phyloP scores from a whole-genome alignment of 2,888 invertebrate genomes.

The Microdon myrmicae region DNA sequence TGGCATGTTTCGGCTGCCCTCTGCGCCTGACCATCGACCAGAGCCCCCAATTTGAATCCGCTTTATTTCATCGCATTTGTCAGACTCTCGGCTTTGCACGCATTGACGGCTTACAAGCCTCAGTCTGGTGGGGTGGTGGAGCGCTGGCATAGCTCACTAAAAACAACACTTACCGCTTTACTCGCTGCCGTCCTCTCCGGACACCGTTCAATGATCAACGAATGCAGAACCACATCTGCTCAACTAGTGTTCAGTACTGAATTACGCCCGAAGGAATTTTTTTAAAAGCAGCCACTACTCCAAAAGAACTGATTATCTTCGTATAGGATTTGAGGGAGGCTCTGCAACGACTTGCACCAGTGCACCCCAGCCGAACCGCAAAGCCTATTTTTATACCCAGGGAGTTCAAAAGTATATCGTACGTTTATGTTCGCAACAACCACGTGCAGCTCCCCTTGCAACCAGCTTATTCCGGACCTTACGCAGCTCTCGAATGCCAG shows the following conservation, averaged over 20 bases:
- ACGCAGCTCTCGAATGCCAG: no score
- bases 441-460: no score
- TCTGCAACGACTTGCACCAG: not conserved
- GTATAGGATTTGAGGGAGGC: not conserved
- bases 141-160: slow-evolving; percentile 55
- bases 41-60: slow-evolving; percentile 59
- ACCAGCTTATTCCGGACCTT: no score
- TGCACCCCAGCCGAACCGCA: no score
- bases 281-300: not conserved
- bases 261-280: not conserved
- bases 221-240: slow-evolving; percentile 24
- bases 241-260: not conserved
- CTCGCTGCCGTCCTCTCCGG: slow-evolving; percentile 60
- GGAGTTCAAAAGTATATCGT: no score
- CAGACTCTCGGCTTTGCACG: no score
- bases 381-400: no score
- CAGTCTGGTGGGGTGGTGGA: slow-evolving; percentile 62
- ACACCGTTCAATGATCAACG: slow-evolving; percentile 55
- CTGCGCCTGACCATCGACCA: slow-evolving; percentile 59
- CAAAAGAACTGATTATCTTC: not conserved
- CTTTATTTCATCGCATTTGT: no score
- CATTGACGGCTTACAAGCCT: slow-evolving; percentile 62
- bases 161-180: no score
- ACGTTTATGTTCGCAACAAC: no score
- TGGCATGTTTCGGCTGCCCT: slow-evolving; percentile 60